phyloP scores from a whole-genome alignment of 2,888 invertebrate genomes.

The Troglohyphantes excavatus region DNA sequence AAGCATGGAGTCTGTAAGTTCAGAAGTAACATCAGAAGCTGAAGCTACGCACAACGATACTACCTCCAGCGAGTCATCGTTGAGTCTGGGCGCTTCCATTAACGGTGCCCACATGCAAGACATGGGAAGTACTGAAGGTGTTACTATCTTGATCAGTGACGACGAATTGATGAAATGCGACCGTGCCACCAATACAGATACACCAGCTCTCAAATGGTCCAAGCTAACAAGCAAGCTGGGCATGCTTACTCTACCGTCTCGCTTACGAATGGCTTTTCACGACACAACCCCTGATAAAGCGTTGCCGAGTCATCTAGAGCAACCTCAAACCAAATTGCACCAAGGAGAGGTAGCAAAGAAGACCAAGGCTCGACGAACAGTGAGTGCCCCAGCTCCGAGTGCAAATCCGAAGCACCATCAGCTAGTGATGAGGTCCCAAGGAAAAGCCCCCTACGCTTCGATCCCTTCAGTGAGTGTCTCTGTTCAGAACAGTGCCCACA shows the following conservation, averaged over 20 bases:
- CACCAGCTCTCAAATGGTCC: conserved; percentile 77
- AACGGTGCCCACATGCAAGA: conserved; percentile 27
- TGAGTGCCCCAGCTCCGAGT: conserved; percentile 76
- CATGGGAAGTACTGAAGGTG: conserved; percentile 37
- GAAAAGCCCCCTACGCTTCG: conserved; percentile 64
- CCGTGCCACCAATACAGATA: conserved; percentile 77
- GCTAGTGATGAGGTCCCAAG: conserved; percentile 49
- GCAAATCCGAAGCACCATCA: conserved; percentile 64
- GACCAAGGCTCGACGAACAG: conserved; percentile 74
- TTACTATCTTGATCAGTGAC: conserved; percentile 61
- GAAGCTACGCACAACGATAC: conserved; percentile 77
- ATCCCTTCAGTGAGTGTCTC: conserved; percentile 76
- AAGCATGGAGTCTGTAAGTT: conserved; percentile 75
- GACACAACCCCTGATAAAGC: conserved; percentile 42
- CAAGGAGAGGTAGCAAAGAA: conserved; percentile 41
- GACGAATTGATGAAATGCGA: conserved; percentile 65
- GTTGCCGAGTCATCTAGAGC: conserved; percentile 8
- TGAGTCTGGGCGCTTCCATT: conserved; percentile 51
- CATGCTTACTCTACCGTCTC: conserved; percentile 66
- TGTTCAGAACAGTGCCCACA: conserved; percentile 56
- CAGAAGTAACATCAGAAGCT: conserved; percentile 73
- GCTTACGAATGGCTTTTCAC: conserved; percentile 73
- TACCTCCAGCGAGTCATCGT: conserved; percentile 73
- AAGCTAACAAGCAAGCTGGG: conserved; percentile 73
- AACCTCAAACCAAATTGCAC: conserved; percentile 17